These are phyloP conservation scores for Daktulosphaira vitifoliae DNA, from an alignment of 1,140 invertebrate species.

Conservation along the genomic window DNA sequence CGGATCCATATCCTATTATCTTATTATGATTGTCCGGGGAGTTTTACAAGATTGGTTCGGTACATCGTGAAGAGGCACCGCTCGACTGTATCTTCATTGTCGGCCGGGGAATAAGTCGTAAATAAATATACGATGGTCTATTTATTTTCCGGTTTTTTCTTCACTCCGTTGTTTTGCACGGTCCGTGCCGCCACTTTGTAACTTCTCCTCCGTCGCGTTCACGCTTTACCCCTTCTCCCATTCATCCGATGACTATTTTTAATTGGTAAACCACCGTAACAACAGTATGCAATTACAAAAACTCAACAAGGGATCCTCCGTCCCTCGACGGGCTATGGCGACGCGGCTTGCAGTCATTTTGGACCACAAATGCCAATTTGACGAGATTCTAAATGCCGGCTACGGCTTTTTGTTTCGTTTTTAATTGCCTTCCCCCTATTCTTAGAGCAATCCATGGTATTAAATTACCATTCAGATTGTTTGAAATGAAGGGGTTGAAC, in stretches of 20 bases:
- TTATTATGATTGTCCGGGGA: slow-evolving; percentile 33
- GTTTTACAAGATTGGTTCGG: slow-evolving; percentile 21
- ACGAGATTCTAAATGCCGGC: slow-evolving; percentile 13
- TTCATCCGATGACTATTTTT: too few relatives aligned
- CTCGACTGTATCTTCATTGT: slow-evolving; percentile 1
- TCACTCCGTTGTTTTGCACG: not conserved
- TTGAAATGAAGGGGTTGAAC: too few relatives aligned
- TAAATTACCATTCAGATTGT: not conserved
- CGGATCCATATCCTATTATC: slow-evolving; percentile 22
- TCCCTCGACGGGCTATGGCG: too few relatives aligned
- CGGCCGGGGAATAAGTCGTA: slow-evolving; percentile 31
- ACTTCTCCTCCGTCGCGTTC: not conserved
- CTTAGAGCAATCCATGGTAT: not conserved
- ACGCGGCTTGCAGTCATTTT: too few relatives aligned
- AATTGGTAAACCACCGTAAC: not conserved
- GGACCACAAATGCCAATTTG: slow-evolving; percentile 5
- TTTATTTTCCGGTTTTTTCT: not conserved
- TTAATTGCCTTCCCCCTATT: not conserved
- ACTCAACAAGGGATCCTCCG: too few relatives aligned
- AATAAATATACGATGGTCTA: slow-evolving; percentile 1
- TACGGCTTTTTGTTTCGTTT: not conserved
- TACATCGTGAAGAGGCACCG: not conserved
- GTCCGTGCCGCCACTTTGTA: not conserved
- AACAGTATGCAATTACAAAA: too few relatives aligned
- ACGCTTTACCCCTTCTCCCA: not conserved